These are phyloP conservation scores for Pedicia rivosa DNA, from an alignment of 2,888 invertebrate genomes.

Conservation along the genomic window DNA sequence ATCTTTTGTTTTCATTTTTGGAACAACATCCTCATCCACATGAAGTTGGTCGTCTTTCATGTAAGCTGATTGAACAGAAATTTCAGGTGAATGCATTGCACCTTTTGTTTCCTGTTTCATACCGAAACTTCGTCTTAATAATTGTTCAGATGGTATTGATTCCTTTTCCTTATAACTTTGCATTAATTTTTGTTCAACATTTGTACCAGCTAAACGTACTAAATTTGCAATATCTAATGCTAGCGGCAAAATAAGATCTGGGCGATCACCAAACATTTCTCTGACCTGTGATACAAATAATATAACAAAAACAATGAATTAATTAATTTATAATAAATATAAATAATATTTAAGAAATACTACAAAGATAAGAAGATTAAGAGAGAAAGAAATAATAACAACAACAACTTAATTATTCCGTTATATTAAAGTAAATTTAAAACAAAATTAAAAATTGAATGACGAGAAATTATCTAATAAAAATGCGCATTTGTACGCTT, in stretches of 20 bases:
- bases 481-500: too few species aligned
- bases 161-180: slow-evolving; percentile 23
- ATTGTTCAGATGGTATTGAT: slow-evolving; percentile 27
- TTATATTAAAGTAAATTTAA: too few species aligned
- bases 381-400: too few species aligned
- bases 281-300: slow-evolving; percentile 34
- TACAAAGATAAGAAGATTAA: too few species aligned
- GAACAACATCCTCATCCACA: slow-evolving; percentile 3
- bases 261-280: slow-evolving; percentile 39
- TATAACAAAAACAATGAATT: too few species aligned
- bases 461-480: too few species aligned
- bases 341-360: too few species aligned
- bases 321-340: too few species aligned
- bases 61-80: not conserved
- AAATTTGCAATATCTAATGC: slow-evolving; percentile 47
- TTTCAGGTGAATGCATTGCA: slow-evolving; percentile 13
- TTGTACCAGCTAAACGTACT: slow-evolving; percentile 36
- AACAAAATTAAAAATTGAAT: too few species aligned
- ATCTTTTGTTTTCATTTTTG: slow-evolving; percentile 4
- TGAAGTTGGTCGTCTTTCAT: slow-evolving; percentile 1
- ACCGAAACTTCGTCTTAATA: slow-evolving; percentile 30
- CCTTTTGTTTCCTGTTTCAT: slow-evolving; percentile 22
- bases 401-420: too few species aligned
- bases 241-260: slow-evolving; percentile 43
- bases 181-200: slow-evolving; percentile 13